Conservation (phyloP, 37 sponge, comb jelly and placozoan species). For the Hormiphora californensis region DNA sequence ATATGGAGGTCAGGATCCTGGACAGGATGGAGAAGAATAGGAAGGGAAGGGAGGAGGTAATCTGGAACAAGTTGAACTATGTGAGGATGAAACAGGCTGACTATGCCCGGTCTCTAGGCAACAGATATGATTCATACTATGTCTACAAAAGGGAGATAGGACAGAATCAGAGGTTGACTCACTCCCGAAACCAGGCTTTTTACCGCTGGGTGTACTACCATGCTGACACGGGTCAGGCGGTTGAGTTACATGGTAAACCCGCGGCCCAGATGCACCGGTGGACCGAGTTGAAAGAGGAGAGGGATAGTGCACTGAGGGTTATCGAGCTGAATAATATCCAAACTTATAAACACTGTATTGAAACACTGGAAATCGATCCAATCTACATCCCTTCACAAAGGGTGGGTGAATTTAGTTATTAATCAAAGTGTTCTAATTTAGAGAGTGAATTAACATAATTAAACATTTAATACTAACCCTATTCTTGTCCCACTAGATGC, state of each 20-base stretch:
- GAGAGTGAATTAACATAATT: background rate
- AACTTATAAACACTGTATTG: background rate
- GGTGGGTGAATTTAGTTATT: background rate
- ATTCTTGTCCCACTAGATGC: background rate
- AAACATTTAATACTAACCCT: no score
- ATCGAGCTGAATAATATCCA: slow-evolving; percentile 8
- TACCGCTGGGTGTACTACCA: slow-evolving; percentile 39
- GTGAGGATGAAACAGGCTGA: slow-evolving; percentile 8
- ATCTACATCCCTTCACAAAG: slow-evolving; percentile 7
- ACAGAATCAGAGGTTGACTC: background rate
- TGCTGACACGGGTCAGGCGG: background rate
- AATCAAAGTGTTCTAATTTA: background rate
- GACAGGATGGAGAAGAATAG: background rate
- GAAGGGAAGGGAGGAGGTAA: background rate
- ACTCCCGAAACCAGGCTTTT: slow-evolving; percentile 19
- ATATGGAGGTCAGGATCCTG: background rate
- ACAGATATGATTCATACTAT: slow-evolving; percentile 48
- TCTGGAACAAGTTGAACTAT: slow-evolving; percentile 42
- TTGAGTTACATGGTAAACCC: slow-evolving; percentile 6
- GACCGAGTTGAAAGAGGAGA: slow-evolving; percentile 35
- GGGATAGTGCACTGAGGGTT: background rate
- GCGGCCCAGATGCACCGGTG: slow-evolving; percentile 46
- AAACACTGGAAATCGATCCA: background rate
- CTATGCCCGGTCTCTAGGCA: background rate
- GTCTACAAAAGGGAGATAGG: background rate